Base-by-base conservation (phyloP, 2,113 vertebrate genomes). In the Psephotus haematonotus region DNA sequence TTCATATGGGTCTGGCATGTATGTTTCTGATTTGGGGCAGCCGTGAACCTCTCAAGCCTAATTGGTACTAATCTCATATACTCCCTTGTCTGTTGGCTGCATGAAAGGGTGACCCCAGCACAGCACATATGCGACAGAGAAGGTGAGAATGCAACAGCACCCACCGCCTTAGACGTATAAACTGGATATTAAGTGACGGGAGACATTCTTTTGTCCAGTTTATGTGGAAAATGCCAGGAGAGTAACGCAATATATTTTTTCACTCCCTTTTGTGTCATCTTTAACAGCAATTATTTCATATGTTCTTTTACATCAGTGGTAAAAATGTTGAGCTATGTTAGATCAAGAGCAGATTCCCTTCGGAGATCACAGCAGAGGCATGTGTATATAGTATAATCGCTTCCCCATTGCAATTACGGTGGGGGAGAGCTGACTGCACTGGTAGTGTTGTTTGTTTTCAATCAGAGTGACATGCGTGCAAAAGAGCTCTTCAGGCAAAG, bases 51-150 rank as follows among this genome's bases (percentile, higher is more conserved):
- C 55, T 65, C 62, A 50, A 53, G 49, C 23, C 39, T 49, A 11
- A 8, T 69, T 64, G n/a, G 22, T 17, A 14, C 39, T 46, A 47
- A 74, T 47, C 13, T 68, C 3, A 0, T 31, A 5, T 24, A 4
- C 35, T n/a, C 22, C 10, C 25, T 57, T 64, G 28, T 60, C 41
- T 25, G 39, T 25, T 74, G 86, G 33, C 52, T 28, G 7, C 9
- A 2, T 28, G 47, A 59, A 47, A 63, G 44, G 17, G 18, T 59
- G 60, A 46, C 60, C 62, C 25, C 25, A 46, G 25, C 65, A 33
- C 7, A 4, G 23, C 24, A 8, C 1, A 8, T 18, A 15, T 0
- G 0, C 19, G 75, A 20, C 11, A 13, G 57, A 44, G 20, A 2
- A 77, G 47, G 25, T 25, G 37, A 62, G 79, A 46, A 72, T 60